These are phyloP conservation scores for Parnassius orleans DNA, from an alignment of 2,888 invertebrate genomes.

Conservation along the genomic window DNA sequence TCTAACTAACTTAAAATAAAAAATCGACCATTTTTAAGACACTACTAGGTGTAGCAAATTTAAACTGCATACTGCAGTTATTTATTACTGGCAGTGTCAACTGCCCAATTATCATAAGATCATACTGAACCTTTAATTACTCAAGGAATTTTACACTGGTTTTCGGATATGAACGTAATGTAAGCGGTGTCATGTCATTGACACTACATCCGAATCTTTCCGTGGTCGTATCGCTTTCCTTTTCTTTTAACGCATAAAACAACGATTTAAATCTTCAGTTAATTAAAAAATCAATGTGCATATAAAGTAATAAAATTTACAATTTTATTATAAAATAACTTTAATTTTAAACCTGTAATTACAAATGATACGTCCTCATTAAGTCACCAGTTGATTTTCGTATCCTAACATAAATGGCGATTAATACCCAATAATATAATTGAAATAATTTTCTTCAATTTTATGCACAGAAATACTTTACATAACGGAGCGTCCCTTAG, in stretches of 20 bases:
- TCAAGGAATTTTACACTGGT: no score
- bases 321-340: constrained; percentile 1
- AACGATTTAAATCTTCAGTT: not conserved
- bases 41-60: no score
- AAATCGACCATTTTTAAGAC: no score
- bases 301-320: not conserved
- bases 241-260: not conserved
- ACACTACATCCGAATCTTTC: no score
- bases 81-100: no score
- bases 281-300: not conserved
- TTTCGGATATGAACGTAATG: no score
- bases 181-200: no score
- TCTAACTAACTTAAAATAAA: no score
- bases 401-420: constrained; percentile 41
- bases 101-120: no score
- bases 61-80: no score
- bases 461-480: not conserved
- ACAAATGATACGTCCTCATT: constrained; percentile 10
- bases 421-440: constrained; percentile 34
- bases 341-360: not conserved
- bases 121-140: no score
- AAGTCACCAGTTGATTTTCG: constrained; percentile 2
- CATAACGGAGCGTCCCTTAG: not conserved
- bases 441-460: not conserved
- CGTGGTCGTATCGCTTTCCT: no score